These are phyloP conservation scores for Chironomus tentans DNA, from an alignment of 2,888 invertebrate genomes.

Conservation along the genomic window DNA sequence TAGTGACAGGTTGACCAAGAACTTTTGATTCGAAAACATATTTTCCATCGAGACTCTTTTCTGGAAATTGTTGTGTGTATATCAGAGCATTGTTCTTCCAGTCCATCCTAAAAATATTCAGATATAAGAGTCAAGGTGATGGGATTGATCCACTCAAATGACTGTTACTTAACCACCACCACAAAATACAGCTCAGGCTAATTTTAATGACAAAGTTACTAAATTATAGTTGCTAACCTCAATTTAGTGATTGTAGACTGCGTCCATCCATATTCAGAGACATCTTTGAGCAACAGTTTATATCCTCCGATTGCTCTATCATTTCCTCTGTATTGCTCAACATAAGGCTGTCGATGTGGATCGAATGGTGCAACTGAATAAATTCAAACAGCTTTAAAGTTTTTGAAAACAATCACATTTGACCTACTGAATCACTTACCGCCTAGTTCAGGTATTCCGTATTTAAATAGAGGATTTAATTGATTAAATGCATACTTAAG, in stretches of 20 bases:
- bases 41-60: constrained; percentile 61
- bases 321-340: constrained; percentile 54
- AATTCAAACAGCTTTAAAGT: neutral
- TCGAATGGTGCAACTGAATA: constrained; percentile 56
- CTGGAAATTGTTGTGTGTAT: constrained; percentile 75
- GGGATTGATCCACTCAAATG: too few relatives aligned
- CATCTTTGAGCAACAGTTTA: constrained; percentile 59
- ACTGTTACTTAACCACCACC: too few relatives aligned
- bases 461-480: constrained; percentile 7
- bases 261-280: constrained; percentile 69
- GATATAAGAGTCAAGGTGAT: too few relatives aligned
- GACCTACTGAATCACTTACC: constrained; percentile 62
- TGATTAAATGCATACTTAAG: neutral
- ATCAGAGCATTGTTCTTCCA: constrained; percentile 54
- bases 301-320: constrained; percentile 55
- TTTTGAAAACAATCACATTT: neutral
- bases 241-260: constrained; percentile 66
- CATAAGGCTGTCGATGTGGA: constrained; percentile 62
- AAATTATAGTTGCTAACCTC: constrained; percentile 44
- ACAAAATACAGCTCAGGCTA: too few relatives aligned
- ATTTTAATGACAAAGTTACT: too few relatives aligned
- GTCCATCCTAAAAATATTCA: constrained; percentile 48
- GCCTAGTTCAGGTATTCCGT: constrained; percentile 10
- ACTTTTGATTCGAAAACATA: constrained; percentile 56
- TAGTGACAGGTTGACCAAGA: constrained; percentile 52